Evolutionary conservation across 2,888 invertebrate genomes (phyloP).

Genomic region (Polietes domitor): DNA sequence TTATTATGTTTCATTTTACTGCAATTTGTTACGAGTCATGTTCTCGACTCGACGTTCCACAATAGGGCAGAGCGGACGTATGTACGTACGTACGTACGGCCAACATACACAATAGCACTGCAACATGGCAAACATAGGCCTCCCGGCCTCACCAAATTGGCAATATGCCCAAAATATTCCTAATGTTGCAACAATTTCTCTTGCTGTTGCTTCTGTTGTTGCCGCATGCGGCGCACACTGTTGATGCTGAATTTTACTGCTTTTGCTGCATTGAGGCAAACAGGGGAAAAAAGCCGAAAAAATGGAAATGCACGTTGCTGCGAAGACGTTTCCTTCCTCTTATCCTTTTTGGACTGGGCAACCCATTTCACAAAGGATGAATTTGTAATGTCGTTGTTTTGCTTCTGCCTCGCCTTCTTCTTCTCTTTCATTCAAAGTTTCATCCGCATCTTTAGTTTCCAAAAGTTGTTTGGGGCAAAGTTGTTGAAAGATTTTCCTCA

Average conservation of each 20-base stretch:
- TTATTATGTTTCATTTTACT: slow-evolving; percentile 37
- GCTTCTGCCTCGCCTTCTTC: not conserved
- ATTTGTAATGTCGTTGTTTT: not conserved
- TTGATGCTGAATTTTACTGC: not conserved
- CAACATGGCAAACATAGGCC: slow-evolving; percentile 35
- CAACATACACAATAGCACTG: not conserved
- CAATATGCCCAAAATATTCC: slow-evolving; percentile 56
- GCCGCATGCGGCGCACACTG: not conserved
- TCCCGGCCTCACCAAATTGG: slow-evolving; percentile 51
- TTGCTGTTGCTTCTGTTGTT: slow-evolving; percentile 38
- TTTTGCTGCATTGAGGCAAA: slow-evolving; percentile 18
- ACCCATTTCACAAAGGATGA: not conserved
- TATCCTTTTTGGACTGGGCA: not conserved
- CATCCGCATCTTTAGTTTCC: too few species aligned
- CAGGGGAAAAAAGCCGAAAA: not conserved
- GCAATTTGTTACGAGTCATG: slow-evolving; percentile 60
- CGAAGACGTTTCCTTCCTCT: slow-evolving; percentile 3
- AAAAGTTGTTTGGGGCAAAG: too few species aligned
- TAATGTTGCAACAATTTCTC: slow-evolving; percentile 59
- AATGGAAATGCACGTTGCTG: not conserved
- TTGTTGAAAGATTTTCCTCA: slow-evolving; percentile 45
- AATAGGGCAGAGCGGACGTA: not conserved
- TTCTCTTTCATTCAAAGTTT: too few species aligned
- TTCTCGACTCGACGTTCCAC: slow-evolving; percentile 17
- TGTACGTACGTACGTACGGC: not conserved